Evolutionary conservation across 2,797 vertebrate genomes (phyloP).

Genomic region (Carapus acus): DNA sequence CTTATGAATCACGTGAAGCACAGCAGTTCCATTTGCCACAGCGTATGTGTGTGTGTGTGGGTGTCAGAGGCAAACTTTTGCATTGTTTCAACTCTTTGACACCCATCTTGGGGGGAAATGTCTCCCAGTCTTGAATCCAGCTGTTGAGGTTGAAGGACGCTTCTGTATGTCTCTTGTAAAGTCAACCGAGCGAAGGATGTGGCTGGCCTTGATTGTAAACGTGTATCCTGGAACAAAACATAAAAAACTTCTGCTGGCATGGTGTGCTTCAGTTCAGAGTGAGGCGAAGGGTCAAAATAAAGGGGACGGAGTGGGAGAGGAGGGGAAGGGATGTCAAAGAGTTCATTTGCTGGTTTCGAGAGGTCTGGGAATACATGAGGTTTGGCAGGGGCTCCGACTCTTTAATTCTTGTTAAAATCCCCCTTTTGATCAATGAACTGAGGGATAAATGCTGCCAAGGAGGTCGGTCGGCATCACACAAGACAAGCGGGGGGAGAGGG

Average conservation of each 20-base stretch:
- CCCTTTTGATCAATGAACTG: constrained; percentile 61
- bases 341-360: constrained; percentile 37
- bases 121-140: no score
- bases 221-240: constrained; percentile 22
- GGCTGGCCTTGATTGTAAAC: constrained; percentile 26
- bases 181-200: constrained; percentile 4
- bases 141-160: no score
- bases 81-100: constrained; percentile 23
- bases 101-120: constrained; percentile 27
- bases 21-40: constrained; percentile 23
- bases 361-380: constrained; percentile 36
- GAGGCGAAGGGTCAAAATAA: no score
- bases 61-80: constrained; percentile 10
- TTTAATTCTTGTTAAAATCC: constrained; percentile 52
- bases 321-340: constrained; percentile 29
- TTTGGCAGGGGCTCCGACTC: constrained; percentile 49
- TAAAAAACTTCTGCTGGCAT: constrained; percentile 28
- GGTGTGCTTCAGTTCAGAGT: background rate
- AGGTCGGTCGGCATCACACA: constrained; percentile 42
- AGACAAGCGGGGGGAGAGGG: constrained; percentile 26
- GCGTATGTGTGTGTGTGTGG: no score
- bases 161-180: no score
- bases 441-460: constrained; percentile 30
- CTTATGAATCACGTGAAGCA: constrained; percentile 57
- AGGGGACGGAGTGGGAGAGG: no score